Evolutionary conservation across 2,888 invertebrate species (phyloP), one percentile per base, ranked within the genome.

Genomic region (Zootermopsis nevadensis): DNA sequence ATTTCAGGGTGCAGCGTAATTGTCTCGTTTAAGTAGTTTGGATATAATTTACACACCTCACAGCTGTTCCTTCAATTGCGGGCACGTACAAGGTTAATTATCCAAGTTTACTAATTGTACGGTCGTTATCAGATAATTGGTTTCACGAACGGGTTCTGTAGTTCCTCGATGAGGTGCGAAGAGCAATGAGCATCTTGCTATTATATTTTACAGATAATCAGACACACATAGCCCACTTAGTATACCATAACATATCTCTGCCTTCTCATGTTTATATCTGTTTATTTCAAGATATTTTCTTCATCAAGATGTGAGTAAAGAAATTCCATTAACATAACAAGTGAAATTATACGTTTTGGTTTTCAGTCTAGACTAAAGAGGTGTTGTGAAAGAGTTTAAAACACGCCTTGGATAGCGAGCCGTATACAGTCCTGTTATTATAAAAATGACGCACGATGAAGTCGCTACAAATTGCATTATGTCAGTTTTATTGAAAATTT

Each of bases 91-190:
- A 33, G 77, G 77, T 77, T 84, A 84, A 83, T 83, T 84, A 84
- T 82, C 83, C 55, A 72, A 84, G 48, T 84, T 83, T 69, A 77
- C 77, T 83, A 83, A 84, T 84, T 84, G 84, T 81, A 42, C n/a
- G 81, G 66, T 74, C 48, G 83, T 69, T 84, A 83, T 84, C 84
- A 83, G 84, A 84, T 84, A 81, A 84, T 84, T 84, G 84, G 77
- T 83, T 83, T 77, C 53, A 76, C 38, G 80, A 81, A 84, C 82
- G 69, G 77, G 82, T 82, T 82, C 79, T 48, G 48, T 31, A 35
- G 24, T 27, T 15, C 8, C 42, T 31, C 31, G n/a, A 79, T 48
- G 69, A 82, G 79, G 77, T 82, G 82, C 55, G 82, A 82, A 82
- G 53, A 77, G 69, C 53, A 60, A 60, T n/a, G n/a, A 48, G 48